These are phyloP conservation scores for Rhea pennata DNA, from an alignment of 2,113 vertebrate genomes.

Conservation along the genomic window DNA sequence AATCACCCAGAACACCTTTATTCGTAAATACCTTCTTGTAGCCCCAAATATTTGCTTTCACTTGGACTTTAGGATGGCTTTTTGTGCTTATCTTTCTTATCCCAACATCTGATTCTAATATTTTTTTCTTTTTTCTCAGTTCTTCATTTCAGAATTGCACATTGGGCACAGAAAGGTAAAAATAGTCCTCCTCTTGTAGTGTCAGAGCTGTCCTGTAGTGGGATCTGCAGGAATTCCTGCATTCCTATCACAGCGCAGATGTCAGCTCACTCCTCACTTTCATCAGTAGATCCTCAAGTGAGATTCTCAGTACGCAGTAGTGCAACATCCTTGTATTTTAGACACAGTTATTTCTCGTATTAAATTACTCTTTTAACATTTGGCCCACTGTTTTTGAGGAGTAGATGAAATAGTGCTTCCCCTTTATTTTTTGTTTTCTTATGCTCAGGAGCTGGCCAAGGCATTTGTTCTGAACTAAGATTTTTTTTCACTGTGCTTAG, in stretches of 20 bases:
- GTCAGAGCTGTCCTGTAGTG: background rate
- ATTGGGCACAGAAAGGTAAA: background rate
- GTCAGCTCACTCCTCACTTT: background rate
- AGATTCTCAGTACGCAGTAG: background rate
- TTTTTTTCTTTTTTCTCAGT: background rate
- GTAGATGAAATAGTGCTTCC: background rate
- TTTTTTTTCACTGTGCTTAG: background rate
- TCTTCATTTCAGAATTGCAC: background rate
- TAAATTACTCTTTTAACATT: background rate
- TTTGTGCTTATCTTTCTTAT: background rate
- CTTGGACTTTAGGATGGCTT: background rate
- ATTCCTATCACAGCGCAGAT: background rate
- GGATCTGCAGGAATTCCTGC: background rate
- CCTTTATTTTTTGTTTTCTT: background rate
- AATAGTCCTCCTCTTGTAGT: background rate
- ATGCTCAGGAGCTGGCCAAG: background rate
- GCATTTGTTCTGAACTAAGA: background rate
- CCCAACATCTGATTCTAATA: background rate
- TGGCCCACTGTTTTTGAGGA: background rate
- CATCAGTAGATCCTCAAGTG: background rate
- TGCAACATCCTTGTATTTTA: background rate
- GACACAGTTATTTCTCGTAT: background rate
- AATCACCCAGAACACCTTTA: background rate
- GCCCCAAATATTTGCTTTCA: background rate
- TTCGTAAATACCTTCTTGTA: background rate